Evolutionary conservation across 2,888 invertebrate genomes (phyloP), one percentile per base, ranked within the genome.

Genomic region (Hipparchia sbordonii): DNA sequence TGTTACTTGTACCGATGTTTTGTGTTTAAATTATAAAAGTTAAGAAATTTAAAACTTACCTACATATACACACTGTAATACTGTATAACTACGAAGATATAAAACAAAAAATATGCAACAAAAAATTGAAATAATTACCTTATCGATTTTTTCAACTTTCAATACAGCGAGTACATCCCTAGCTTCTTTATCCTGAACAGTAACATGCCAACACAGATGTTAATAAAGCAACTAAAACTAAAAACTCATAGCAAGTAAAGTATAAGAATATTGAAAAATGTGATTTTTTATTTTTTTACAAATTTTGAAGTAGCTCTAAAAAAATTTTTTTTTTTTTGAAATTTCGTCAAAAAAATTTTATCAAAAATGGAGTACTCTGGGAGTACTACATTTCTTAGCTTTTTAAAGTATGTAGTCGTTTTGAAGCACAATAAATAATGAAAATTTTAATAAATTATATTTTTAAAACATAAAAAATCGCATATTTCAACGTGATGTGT

Each of bases 161-260:
- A 94, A 90, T 72, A 95, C 93, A 79, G 94, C 94, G 81, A 94
- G 87, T 78, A 94, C 88, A 85, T 94, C 94, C 89, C 93, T 94
- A 87, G 88, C 83, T 81, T 93, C 91, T 80, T 88, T 89, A 77
- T 92, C 93, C 92, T 93, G 87, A 88, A 88, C 10, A 56, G 6
- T 60, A 33, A 60, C 84, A 86, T 85, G 86, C 84, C 85, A 86
- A 86, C 80, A 86, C 73, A 85, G 82, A 82, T 81, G 84, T 89
- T 88, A 90, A 84, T 83, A 74, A 92, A 91, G 89, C 91, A 72
- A 80, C 87, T 87, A 88, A 74, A 74, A 23, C 12, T 60, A 66
- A 71, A 73, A 76, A 76, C 5, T 33, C 33, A 76, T 46, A 60
- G 23, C 46, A 66, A 73, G 10, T 10, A 0, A 60, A 39, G 6